A percentile compares a stretch with the other conserved stretches of the same genome.
Evolutionary conservation across 2,113 vertebrate genomes (phyloP).

Genomic region (Struthio camelus): DNA sequence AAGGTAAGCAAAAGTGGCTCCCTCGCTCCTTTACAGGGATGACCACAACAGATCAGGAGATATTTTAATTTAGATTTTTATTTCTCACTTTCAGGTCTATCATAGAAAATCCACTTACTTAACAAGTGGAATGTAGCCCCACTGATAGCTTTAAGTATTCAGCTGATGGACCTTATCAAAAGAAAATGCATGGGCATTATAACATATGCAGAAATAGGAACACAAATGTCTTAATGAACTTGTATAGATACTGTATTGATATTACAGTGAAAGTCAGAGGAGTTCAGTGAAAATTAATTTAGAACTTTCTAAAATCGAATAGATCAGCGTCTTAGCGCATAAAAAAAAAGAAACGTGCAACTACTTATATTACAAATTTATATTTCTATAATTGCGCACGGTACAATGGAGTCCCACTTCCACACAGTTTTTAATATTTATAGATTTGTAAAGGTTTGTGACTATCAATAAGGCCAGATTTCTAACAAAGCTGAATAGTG

Average conservation of each 20-base stretch:
- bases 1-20: background rate
- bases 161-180: background rate
- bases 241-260: fast-evolving
- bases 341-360: background rate
- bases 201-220: background rate
- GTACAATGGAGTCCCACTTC: background rate
- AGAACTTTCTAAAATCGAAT: background rate
- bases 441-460: background rate
- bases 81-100: background rate
- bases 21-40: background rate
- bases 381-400: background rate
- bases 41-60: background rate
- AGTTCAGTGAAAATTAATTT: background rate
- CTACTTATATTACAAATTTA: background rate
- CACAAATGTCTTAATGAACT: background rate
- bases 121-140: background rate
- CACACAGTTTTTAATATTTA: background rate
- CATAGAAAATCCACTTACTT: background rate
- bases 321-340: background rate
- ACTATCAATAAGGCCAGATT: background rate
- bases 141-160: background rate
- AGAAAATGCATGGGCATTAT: fast-evolving
- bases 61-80: background rate
- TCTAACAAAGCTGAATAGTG: background rate
- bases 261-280: background rate